Evolutionary conservation across 2,113 vertebrate genomes (phyloP).

Genomic region (Pleuronectes platessa): DNA sequence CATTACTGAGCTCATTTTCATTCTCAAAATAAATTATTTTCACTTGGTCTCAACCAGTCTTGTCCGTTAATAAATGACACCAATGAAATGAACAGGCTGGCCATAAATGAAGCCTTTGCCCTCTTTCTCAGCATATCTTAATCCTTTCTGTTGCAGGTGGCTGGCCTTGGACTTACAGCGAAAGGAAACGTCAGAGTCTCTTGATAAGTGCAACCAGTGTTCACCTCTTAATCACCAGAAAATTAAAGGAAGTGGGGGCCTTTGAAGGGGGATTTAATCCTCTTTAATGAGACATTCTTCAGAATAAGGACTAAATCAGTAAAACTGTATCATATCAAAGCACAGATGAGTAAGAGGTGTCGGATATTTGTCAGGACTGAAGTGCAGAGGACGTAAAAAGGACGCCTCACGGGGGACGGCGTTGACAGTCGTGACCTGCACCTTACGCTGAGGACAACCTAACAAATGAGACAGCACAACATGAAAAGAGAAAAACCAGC

Average conservation of each 20-base stretch:
- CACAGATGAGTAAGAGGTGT: constrained; percentile 78
- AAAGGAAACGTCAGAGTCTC: constrained; percentile 28
- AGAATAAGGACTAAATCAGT: constrained; percentile 55
- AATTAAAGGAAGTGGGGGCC: constrained; percentile 24
- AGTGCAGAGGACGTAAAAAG: constrained; percentile 34
- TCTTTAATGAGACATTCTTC: constrained; percentile 60
- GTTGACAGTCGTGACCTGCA: constrained; percentile 21
- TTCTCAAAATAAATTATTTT: not conserved
- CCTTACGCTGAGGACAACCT: constrained; percentile 25
- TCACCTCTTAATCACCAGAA: constrained; percentile 61
- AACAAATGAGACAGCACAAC: constrained; percentile 75
- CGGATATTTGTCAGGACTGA: constrained; percentile 50
- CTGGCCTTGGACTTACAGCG: constrained; percentile 56
- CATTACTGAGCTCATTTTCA: not conserved
- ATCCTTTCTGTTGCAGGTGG: constrained; percentile 72
- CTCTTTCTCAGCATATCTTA: constrained; percentile 47
- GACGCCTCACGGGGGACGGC: not conserved
- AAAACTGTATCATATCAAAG: constrained; percentile 80
- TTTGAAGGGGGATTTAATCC: constrained; percentile 56
- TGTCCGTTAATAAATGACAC: constrained; percentile 34
- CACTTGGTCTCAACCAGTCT: not conserved
- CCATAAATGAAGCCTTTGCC: not conserved
- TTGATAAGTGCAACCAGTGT: constrained; percentile 49
- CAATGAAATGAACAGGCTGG: constrained; percentile 12
- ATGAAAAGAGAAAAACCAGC: constrained; percentile 45